Conservation (phyloP, 2,888 invertebrate genomes). For the Ypsolopha sequella region DNA sequence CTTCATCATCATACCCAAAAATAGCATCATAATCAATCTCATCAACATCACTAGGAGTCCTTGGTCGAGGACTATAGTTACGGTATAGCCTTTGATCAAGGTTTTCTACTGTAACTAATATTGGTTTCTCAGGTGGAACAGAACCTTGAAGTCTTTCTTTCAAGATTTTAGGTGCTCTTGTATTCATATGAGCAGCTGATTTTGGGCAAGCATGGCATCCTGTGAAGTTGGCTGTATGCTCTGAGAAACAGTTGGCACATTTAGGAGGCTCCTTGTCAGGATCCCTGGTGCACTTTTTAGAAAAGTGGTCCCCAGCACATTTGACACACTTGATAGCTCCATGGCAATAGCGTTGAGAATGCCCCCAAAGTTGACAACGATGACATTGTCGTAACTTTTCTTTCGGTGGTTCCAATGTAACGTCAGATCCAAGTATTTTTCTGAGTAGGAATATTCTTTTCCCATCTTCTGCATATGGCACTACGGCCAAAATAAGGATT, state of each 20-base stretch:
- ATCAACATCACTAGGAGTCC: not conserved
- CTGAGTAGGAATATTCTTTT: slow-evolving; percentile 23
- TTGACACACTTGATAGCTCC: slow-evolving; percentile 41
- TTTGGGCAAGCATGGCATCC: slow-evolving; percentile 26
- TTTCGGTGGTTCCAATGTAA: slow-evolving; percentile 35
- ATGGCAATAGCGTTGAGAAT: slow-evolving; percentile 42
- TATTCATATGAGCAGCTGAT: slow-evolving; percentile 14
- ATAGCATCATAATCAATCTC: not conserved
- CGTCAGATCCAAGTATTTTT: slow-evolving; percentile 24
- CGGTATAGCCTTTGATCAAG: not conserved
- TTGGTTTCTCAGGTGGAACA: not conserved
- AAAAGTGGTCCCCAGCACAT: slow-evolving; percentile 40
- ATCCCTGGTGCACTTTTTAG: slow-evolving; percentile 30
- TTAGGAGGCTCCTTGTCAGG: slow-evolving; percentile 22
- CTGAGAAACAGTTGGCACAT: slow-evolving; percentile 40
- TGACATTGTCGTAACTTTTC: slow-evolving; percentile 37
- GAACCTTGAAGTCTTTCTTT: not conserved
- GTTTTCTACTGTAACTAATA: slow-evolving; percentile 7
- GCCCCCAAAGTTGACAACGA: slow-evolving; percentile 53
- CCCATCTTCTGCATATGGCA: slow-evolving; percentile 27
- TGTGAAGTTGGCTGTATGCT: slow-evolving; percentile 38
- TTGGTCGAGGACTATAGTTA: not conserved
- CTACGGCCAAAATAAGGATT: slow-evolving; percentile 29
- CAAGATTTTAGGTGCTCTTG: slow-evolving; percentile 9
- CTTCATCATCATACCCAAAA: not conserved